Base-by-base conservation (phyloP, 1,140 invertebrate species). In the Hesperophylax magnus region DNA sequence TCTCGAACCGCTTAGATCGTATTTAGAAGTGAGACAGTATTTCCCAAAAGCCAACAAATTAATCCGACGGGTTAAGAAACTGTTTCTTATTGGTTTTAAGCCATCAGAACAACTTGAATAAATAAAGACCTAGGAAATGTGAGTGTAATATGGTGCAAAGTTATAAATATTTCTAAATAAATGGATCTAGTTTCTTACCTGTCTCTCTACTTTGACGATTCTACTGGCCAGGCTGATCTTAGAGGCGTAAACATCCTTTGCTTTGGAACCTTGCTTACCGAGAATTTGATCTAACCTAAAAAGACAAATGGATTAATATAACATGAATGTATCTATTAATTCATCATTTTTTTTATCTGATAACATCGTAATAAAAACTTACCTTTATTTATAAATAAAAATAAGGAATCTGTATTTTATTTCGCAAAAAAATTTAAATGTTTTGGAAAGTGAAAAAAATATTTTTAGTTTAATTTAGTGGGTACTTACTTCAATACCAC, bases 161-260 rank as follows among this genome's bases (percentile, higher is more conserved):
- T 58, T 58, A 20, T 58, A 58, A 58, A 58, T 58, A 58, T 2
- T 39, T 7, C 5, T 20, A 17, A 17, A n/a, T 58, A 58, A 58
- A 58, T 18, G 1, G 8, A 8, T 58, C 56, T 34, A 20, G 18
- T 71, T 56, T 79, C 89, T 91, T 91, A 98, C 97, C 93, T 97
- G 96, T 93, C 97, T 92, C 92, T 98, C 97, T 85, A 98, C 96
- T 92, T 98, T 98, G 72, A 98, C 97, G 85, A 98, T 95, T 88
- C 97, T 92, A 83, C 96, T 97, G 83, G 97, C 96, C 86, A 98
- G 91, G 87, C 96, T 96, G 85, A 97, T 94, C 92, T 98, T 98
- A 8, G 96, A 97, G 85, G 97, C 96, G 88, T 98, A 98, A 72
- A 97, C 96, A 88, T 98, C 97, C 90, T 97, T 97, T 80, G 95